Conservation (phyloP, 2,113 vertebrate species). For the Chrysemys picta region DNA sequence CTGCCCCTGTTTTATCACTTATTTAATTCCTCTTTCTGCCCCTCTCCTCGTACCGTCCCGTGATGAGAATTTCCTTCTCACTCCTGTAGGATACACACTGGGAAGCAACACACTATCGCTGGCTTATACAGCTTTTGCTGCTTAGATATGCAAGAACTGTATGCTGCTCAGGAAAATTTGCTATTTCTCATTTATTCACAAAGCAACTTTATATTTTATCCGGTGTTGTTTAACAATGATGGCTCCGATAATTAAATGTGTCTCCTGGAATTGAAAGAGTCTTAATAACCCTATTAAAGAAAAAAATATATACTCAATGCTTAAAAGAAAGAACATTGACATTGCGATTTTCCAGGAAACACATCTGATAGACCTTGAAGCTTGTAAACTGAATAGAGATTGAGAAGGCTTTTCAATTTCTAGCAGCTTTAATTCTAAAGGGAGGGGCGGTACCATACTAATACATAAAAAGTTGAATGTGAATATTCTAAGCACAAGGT, state of each 20-base stretch:
- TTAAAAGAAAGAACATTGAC: background rate
- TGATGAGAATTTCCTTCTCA: background rate
- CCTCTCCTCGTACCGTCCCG: too few species aligned
- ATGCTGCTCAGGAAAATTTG: background rate
- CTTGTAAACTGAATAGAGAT: background rate
- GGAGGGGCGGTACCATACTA: fast-evolving
- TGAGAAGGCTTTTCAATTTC: background rate
- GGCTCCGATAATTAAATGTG: background rate
- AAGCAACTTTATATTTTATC: background rate
- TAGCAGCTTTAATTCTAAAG: background rate
- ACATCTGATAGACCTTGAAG: background rate
- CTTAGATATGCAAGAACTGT: background rate
- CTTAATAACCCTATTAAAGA: background rate
- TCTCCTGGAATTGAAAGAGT: background rate
- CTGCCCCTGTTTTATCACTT: too few species aligned
- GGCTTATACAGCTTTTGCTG: background rate
- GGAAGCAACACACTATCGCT: background rate
- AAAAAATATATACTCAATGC: background rate
- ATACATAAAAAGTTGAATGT: background rate
- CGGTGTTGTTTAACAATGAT: background rate
- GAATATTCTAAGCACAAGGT: background rate
- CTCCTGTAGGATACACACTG: background rate
- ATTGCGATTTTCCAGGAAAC: background rate
- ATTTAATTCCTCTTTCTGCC: too few species aligned
- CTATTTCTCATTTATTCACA: background rate